Base-by-base conservation (phyloP, 1,140 invertebrate species). In the Augochlora pura region DNA sequence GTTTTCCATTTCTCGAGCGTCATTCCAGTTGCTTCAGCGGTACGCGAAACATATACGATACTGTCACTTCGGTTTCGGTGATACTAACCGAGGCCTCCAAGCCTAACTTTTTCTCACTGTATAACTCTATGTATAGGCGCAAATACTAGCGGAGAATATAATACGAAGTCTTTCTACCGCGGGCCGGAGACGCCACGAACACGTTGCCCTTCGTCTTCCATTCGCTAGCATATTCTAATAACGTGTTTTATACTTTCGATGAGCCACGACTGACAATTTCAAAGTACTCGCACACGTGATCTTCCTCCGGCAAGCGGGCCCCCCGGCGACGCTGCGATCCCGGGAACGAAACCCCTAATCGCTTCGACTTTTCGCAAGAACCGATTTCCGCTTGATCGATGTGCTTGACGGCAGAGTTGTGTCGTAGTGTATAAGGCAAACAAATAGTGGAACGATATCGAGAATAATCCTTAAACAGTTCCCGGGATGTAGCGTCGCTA, bases 21-120 rank as follows among this genome's bases (percentile, higher is more conserved):
- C 57, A 32, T 52, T 66, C 46, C 62, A 57, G 77, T 85, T 38
- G 72, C 60, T 77, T 49, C 25, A 59, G 62, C 23, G n/a, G 42
- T 46, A 68, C 54, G n/a, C 7, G 5, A 6, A 52, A 18, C 1
- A 16, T 5, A 65, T 42, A 68, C 67, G 27, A 21, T 52, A 52
- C 2, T 21, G 49, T 52, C 49, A 2, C 46, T 14, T 66, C 59
- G 77, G 64, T 83, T 75, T 77, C 75, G 59, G 76, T 81, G 38
- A 12, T 46, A 65, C 72, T 65, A 64, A 66, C 60, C 73, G 82
- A 64, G 72, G 18, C 64, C 64, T 25, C 42, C 42, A 65, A n/a
- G 83, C 83, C 84, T 85, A 85, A 85, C 81, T 85, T 85, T 52
- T 52, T 52, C 49, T 85, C 63, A 60, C 46, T 23, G 25, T 60